Evolutionary conservation across 2,113 vertebrate species (phyloP).

Genomic region (Ceyx melanurus): DNA sequence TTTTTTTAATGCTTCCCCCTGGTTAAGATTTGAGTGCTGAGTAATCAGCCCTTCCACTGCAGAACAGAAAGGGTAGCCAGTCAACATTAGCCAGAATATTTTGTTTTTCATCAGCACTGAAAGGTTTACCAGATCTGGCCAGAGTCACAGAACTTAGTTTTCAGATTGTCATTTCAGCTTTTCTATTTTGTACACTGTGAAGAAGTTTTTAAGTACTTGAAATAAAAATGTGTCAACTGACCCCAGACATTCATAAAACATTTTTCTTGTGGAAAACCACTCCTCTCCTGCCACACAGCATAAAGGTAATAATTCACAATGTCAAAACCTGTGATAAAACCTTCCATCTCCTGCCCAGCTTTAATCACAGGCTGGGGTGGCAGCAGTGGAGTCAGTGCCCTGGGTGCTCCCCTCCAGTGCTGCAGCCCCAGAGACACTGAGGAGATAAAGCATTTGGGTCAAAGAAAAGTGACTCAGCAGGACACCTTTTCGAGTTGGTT

Average conservation of each 20-base stretch:
- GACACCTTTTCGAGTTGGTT: not conserved
- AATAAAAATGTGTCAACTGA: not conserved
- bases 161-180: not conserved
- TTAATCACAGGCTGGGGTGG: not conserved
- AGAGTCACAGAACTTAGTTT: not conserved
- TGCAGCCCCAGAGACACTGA: too few species aligned
- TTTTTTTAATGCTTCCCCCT: rapidly evolving
- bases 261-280: not conserved
- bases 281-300: not conserved
- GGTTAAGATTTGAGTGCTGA: not conserved
- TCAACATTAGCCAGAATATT: not conserved
- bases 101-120: not conserved
- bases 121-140: not conserved
- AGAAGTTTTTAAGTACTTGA: not conserved
- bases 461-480: too few species aligned
- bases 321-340: not conserved
- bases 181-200: not conserved
- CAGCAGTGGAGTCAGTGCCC: not conserved
- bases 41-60: not conserved
- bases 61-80: not conserved
- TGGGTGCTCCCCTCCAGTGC: not conserved
- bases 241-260: not conserved
- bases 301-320: not conserved
- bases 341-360: not conserved
- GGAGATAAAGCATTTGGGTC: too few species aligned